Evolutionary conservation across 2,113 vertebrate genomes (phyloP), one percentile per base, ranked within the genome.

Genomic region (Cottus gobio): DNA sequence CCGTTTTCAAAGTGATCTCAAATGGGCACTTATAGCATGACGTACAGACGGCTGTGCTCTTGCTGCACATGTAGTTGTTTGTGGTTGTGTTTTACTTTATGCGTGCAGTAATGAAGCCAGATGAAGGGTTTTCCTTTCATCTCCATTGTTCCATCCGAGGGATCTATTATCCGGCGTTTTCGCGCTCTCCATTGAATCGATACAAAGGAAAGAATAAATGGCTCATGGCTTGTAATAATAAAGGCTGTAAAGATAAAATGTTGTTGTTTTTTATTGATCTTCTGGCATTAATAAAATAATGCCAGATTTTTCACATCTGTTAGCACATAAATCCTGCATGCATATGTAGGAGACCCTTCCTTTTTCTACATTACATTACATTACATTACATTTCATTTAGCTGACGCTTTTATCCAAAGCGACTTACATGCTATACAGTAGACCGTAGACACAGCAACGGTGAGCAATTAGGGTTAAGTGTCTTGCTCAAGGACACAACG

Each of bases 151-250:
- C 26, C 52, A 28, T 28, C 58, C 6, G 58, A 70, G 63, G 57
- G 36, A 85, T 44, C 58, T 54, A 30, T 62, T 82, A 46, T n/a
- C 30, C 16, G 39, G 66, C 24, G 48, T 31, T 60, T 61, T 60
- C 61, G 57, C n/a, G 4, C 16, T 48, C 31, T n/a, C 24, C 4
- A 15, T 22, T 37, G 9, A 58, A 84, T 71, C 48, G 63, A 66
- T 63, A 72, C 5, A 72, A 69, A 75, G 61, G 57, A 58, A 80
- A 74, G n/a, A 63, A 39, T 71, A 46, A 74, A 75, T 64, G 39
- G 22, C 24, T 57, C 20, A 7, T 66, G 42, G 30, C 7, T 61
- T 56, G 61, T 68, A 46, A 28, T 9, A 50, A 8, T 50, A 28
- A 50, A 72, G 15, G 24, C 71, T 20, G 16, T 50, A 52, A 46